Conservation (phyloP, 2,888 invertebrate genomes). For the Dicyrtomina minuta region DNA sequence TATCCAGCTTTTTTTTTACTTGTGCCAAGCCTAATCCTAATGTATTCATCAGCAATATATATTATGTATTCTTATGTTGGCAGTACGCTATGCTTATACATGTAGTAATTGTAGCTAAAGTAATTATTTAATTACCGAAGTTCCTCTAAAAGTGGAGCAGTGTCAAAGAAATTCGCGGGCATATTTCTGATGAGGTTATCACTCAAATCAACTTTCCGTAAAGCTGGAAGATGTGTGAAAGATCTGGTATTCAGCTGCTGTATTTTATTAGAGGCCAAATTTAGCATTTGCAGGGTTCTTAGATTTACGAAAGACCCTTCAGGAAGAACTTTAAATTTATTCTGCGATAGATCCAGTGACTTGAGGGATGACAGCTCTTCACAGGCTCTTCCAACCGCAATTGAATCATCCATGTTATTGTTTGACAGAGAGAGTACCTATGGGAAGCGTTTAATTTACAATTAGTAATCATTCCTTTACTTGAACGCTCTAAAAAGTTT, state of each 20-base stretch:
- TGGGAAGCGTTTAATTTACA: background rate
- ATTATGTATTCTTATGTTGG: too few relatives aligned
- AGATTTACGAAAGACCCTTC: constrained; percentile 61
- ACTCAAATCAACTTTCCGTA: constrained; percentile 73
- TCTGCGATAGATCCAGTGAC: constrained; percentile 69
- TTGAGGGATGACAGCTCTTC: constrained; percentile 74
- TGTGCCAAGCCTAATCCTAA: too few relatives aligned
- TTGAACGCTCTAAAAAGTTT: too few relatives aligned
- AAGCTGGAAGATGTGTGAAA: constrained; percentile 72
- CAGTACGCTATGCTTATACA: too few relatives aligned
- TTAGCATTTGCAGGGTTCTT: constrained; percentile 49
- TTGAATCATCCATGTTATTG: constrained; percentile 74
- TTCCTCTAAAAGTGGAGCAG: constrained; percentile 65
- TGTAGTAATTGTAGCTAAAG: too few relatives aligned
- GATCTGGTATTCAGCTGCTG: constrained; percentile 69
- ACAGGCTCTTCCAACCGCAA: constrained; percentile 76
- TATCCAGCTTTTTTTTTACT: too few relatives aligned
- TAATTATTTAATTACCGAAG: too few relatives aligned
- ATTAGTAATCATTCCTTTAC: background rate
- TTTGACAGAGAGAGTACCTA: constrained; percentile 68
- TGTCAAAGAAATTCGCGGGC: constrained; percentile 74
- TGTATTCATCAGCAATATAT: too few relatives aligned
- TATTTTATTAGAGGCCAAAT: constrained; percentile 48
- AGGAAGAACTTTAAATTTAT: constrained; percentile 68
- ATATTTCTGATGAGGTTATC: constrained; percentile 73